Evolutionary conservation across 2,888 invertebrate genomes (phyloP).

Genomic region (Caenorhabditis sp.): DNA sequence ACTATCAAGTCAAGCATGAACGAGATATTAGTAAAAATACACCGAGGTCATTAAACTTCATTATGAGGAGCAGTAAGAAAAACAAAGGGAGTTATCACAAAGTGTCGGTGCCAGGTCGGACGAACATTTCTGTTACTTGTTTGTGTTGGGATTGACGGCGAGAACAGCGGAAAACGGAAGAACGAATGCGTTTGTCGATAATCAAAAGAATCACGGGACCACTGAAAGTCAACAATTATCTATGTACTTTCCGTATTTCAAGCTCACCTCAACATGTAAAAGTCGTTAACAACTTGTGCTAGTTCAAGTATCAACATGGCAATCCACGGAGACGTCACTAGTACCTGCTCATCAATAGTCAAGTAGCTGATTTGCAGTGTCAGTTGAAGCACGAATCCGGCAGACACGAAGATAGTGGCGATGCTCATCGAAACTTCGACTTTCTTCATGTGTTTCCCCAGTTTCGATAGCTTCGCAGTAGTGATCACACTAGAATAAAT

Average conservation of each 20-base stretch:
- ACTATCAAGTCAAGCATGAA: not conserved
- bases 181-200: constrained; percentile 38
- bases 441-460: constrained; percentile 43
- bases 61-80: too few species aligned
- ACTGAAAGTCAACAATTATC: constrained; percentile 15
- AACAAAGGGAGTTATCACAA: constrained; percentile 13
- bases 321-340: constrained; percentile 13
- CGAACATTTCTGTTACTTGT: constrained; percentile 24
- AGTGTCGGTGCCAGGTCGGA: constrained; percentile 28
- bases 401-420: constrained; percentile 36
- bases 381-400: constrained; percentile 30
- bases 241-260: not conserved
- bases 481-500: constrained; percentile 22
- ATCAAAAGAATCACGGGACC: constrained; percentile 48
- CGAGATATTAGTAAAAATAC: not conserved
- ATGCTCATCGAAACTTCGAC: constrained; percentile 31
- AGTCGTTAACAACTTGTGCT: constrained; percentile 39
- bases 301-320: constrained; percentile 17
- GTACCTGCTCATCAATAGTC: constrained; percentile 6
- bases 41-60: not conserved
- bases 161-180: constrained; percentile 40
- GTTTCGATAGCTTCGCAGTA: constrained; percentile 28
- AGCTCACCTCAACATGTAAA: constrained; percentile 45
- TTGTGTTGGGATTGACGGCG: constrained; percentile 10
- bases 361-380: constrained; percentile 31